Conservation (phyloP, 2,888 invertebrate genomes). For the Theodoxus fluviatilis region DNA sequence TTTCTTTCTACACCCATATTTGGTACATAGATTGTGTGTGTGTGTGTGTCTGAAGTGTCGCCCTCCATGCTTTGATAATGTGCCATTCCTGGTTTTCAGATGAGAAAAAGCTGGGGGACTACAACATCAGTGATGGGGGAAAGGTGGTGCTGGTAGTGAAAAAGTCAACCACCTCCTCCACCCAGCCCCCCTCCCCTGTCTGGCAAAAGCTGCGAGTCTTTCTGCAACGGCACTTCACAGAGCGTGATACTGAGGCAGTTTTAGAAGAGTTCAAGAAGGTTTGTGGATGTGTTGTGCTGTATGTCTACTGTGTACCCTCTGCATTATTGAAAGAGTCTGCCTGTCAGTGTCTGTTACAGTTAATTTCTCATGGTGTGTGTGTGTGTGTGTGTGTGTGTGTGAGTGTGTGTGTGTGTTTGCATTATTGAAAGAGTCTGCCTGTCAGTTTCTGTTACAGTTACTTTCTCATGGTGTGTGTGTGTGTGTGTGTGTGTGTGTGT, state of each 20-base stretch:
- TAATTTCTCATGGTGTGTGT: too few relatives aligned
- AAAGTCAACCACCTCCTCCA: constrained; percentile 36
- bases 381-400: too few relatives aligned
- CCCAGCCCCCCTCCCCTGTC: too few relatives aligned
- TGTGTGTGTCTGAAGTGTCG: neutral
- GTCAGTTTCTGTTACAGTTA: too few relatives aligned
- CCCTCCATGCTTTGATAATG: neutral
- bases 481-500: too few relatives aligned
- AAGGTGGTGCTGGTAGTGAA: constrained; percentile 49
- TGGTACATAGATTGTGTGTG: neutral
- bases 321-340: too few relatives aligned
- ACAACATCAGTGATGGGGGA: constrained; percentile 47
- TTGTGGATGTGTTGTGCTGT: too few relatives aligned
- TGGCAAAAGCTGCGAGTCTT: constrained; percentile 49
- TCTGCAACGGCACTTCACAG: constrained; percentile 51
- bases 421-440: too few relatives aligned
- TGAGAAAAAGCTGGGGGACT: constrained; percentile 46
- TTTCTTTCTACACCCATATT: neutral
- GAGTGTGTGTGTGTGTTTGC: too few relatives aligned
- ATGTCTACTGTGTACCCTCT: too few relatives aligned
- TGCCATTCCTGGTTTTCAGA: constrained; percentile 38
- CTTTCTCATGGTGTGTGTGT: too few relatives aligned
- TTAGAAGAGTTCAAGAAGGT: constrained; percentile 55
- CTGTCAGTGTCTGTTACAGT: too few relatives aligned
- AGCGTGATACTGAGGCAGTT: constrained; percentile 51